Base-by-base conservation (phyloP, 2,888 invertebrate genomes). In the Oxytorus armatus region DNA sequence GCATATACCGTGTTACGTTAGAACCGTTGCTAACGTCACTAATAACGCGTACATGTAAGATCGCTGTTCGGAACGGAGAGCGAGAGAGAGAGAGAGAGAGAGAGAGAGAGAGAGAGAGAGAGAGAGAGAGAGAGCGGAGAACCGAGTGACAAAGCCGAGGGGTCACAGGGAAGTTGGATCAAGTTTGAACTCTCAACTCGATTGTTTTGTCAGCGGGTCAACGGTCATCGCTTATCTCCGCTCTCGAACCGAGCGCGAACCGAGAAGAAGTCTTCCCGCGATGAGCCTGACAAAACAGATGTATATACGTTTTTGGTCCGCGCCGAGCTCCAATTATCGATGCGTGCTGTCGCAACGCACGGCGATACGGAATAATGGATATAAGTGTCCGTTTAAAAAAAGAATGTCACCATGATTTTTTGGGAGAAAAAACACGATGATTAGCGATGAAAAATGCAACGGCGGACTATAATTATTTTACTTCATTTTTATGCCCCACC, bases 201-300 rank as follows among this genome's bases (percentile, higher is more conserved):
- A 83, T 86, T 84, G 83, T 86, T 84, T n/a, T 84, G 84, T 83
- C 82, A 85, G 78, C 82, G 81, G 86, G 85, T 86, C 86, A 86
- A 86, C 83, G 86, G 85, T 86, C 86, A 86, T 59, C 73, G 75
- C 80, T 74, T 81, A 74, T 81, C 69, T 74, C 74, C 69, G 23
- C 63, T 70, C 16, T 74, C 53, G 74, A 77, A 65, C 57, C 33
- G 55, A 55, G 39, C 29, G 39, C 39, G 53, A 57, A 61, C 77
- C 11, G 57, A 29, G 69, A 66, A 25, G 57, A 73, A 47, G 44
- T 14, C n/a, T 57, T 44, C 16, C 11, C 29, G 29, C 21, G 44
- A 47, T 25, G 14, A 47, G 33, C 21, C 18, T n/a, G 44, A 44
- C 16, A 44, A 69, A 69, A 8, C 16, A 16, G 18, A 66, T n/a